These are phyloP conservation scores for Steatornis caripensis DNA, from an alignment of 2,113 vertebrate genomes.

Conservation along the genomic window DNA sequence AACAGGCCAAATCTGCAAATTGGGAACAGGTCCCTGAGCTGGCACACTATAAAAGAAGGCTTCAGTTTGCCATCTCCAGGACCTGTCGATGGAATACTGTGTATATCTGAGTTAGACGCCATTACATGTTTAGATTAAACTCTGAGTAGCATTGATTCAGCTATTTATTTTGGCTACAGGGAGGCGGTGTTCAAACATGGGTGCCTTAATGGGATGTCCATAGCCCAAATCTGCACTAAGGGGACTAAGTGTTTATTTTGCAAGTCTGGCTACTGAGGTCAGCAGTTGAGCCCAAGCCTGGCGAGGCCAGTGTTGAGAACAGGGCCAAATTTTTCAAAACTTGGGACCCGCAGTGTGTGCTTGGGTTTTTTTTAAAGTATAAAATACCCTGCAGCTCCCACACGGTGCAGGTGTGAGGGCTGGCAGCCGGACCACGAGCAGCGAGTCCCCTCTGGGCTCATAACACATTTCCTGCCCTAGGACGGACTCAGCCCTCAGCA, in stretches of 20 bases:
- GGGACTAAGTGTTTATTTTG: neutral
- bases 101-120: constrained; percentile 21
- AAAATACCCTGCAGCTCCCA: neutral
- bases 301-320: neutral
- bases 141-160: constrained; percentile 49
- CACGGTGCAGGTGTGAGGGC: neutral
- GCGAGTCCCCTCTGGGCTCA: neutral
- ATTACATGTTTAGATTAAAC: constrained; percentile 52
- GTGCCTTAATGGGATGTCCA: neutral
- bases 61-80: constrained; percentile 56
- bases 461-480: accelerated
- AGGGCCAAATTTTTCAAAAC: neutral
- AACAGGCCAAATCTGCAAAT: constrained; percentile 69
- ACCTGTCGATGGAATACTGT: constrained; percentile 41
- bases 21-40: constrained; percentile 71
- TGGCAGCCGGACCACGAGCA: neutral
- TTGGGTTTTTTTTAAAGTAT: neutral
- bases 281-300: neutral
- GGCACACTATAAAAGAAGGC: constrained; percentile 67
- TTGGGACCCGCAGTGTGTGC: neutral
- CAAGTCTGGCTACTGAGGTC: neutral
- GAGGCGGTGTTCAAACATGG: neutral
- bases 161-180: constrained; percentile 53
- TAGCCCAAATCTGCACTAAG: neutral
- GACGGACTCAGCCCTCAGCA: neutral